Evolutionary conservation across 2,888 invertebrate genomes (phyloP).

Genomic region (Rhamphomyia laevipes): DNA sequence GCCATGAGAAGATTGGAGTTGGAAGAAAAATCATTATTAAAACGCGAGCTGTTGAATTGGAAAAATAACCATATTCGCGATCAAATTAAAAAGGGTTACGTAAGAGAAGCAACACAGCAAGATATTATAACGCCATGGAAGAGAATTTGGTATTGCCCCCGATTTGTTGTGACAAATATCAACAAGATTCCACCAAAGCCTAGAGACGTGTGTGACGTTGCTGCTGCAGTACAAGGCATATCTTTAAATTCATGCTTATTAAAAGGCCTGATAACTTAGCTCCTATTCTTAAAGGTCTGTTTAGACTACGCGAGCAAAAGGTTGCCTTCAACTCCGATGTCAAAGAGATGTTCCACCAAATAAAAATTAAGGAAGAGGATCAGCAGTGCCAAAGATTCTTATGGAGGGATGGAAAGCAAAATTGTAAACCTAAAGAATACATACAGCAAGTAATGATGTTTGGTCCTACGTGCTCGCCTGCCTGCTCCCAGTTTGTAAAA

Average conservation of each 20-base stretch:
- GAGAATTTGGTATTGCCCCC: neutral
- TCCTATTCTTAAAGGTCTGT: neutral
- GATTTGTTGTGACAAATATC: neutral
- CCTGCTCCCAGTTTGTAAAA: no score
- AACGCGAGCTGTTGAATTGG: neutral
- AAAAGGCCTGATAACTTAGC: neutral
- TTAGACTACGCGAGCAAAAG: neutral
- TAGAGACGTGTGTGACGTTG: slow-evolving; percentile 1
- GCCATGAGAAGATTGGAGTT: neutral
- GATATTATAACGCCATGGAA: neutral
- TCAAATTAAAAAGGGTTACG: neutral
- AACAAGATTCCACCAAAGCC: slow-evolving; percentile 5
- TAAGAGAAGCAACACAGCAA: neutral
- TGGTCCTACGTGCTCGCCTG: neutral
- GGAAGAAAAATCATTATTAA: neutral
- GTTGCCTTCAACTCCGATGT: slow-evolving; percentile 2
- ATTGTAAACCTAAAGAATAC: neutral
- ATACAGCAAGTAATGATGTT: slow-evolving; percentile 7
- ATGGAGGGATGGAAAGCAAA: no score
- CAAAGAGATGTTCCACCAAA: slow-evolving; percentile 2
- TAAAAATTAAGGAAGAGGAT: neutral
- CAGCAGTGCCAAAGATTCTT: no score
- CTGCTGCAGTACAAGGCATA: neutral
- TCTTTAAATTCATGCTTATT: slow-evolving; percentile 2
- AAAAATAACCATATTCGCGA: slow-evolving; percentile 2